Conservation (phyloP, 2,888 invertebrate species). For the Agrilus cyanescens region DNA sequence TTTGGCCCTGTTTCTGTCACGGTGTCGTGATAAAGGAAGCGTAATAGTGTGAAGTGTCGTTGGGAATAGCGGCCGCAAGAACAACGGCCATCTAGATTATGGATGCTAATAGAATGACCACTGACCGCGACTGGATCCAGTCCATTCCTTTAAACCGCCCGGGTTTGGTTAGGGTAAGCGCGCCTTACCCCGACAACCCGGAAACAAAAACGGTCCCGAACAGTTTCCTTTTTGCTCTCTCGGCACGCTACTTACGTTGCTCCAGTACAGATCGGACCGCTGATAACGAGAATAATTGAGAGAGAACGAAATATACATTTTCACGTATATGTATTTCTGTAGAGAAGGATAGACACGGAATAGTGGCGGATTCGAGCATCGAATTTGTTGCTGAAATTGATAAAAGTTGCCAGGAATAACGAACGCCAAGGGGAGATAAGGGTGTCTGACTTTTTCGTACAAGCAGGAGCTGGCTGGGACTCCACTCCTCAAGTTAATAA, state of each 20-base stretch:
- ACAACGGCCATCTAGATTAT: constrained; percentile 38
- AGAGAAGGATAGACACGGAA: no score
- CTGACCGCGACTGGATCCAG: constrained; percentile 27
- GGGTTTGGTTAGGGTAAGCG: constrained; percentile 20
- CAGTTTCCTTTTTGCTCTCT: constrained; percentile 35
- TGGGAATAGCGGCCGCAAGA: constrained; percentile 21
- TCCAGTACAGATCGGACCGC: constrained; percentile 27
- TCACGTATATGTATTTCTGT: no score
- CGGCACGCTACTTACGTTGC: constrained; percentile 26
- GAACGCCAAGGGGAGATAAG: no score
- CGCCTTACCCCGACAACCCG: constrained; percentile 19
- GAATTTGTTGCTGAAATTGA: no score
- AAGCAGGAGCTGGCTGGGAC: no score
- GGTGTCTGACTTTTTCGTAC: no score
- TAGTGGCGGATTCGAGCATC: no score
- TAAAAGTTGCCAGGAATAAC: no score
- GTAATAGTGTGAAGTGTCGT: constrained; percentile 24
- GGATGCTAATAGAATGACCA: constrained; percentile 40
- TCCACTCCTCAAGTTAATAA: no score
- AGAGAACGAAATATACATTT: constrained; percentile 21
- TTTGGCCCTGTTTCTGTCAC: no score
- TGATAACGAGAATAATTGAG: constrained; percentile 30
- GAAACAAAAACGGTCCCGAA: constrained; percentile 36
- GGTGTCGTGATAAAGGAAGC: constrained; percentile 8
- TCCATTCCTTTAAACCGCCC: no score